Conservation (phyloP, 1,140 invertebrate species). For the Trichonephila inaurata region DNA sequence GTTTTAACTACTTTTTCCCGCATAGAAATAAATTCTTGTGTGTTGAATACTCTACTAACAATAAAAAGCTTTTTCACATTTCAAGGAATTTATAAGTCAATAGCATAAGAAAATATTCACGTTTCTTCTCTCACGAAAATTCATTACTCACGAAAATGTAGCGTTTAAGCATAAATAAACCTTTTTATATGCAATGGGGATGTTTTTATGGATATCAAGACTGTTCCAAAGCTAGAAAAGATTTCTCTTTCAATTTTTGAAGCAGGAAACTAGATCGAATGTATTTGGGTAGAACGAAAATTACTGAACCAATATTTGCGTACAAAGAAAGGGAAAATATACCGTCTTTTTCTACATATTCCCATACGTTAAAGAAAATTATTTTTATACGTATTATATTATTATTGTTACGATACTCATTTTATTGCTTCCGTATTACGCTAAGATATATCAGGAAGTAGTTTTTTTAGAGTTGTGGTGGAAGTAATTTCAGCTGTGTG, state of each 20-base stretch:
- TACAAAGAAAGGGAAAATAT: background rate
- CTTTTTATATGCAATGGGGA: background rate
- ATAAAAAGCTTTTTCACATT: too few species aligned
- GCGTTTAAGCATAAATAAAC: background rate
- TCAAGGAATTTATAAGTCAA: too few species aligned
- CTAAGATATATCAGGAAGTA: background rate
- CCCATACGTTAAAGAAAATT: background rate
- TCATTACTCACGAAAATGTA: too few species aligned
- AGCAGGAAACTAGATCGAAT: background rate
- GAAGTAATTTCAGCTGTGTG: background rate
- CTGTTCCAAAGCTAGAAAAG: background rate
- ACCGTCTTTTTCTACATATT: background rate
- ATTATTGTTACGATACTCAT: background rate
- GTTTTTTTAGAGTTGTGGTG: background rate
- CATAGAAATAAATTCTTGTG: too few species aligned
- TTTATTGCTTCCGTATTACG: constrained; percentile 18
- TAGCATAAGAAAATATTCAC: too few species aligned
- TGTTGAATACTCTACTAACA: too few species aligned
- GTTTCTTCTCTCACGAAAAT: too few species aligned
- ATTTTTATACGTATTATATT: too few species aligned
- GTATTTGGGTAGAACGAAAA: background rate
- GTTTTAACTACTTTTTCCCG: too few species aligned
- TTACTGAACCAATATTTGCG: background rate
- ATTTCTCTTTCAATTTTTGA: background rate
- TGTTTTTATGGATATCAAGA: background rate